Conservation (phyloP, 2,113 vertebrate species). For the Talpa occidentalis region DNA sequence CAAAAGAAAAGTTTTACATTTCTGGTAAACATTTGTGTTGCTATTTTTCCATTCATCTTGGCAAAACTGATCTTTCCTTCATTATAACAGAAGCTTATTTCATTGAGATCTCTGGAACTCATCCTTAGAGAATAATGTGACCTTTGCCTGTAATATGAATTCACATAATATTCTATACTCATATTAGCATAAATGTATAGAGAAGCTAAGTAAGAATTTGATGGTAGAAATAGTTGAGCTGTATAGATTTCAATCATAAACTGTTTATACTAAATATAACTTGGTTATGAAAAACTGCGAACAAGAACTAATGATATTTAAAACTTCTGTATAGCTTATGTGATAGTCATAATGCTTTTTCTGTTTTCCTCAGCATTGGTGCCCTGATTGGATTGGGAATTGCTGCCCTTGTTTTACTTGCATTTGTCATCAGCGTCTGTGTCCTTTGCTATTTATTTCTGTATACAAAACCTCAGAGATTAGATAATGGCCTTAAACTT, state of each 20-base stretch:
- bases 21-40: neutral
- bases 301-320: neutral
- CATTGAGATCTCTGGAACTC: neutral
- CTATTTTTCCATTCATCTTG: neutral
- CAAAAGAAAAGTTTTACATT: slow-evolving; percentile 17
- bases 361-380: slow-evolving; percentile 79
- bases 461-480: slow-evolving; percentile 83
- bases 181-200: neutral
- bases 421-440: slow-evolving; percentile 84
- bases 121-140: neutral
- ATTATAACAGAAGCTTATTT: neutral
- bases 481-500: slow-evolving; percentile 83
- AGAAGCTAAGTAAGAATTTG: slow-evolving; percentile 43
- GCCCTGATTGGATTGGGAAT: slow-evolving; percentile 83
- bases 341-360: slow-evolving; percentile 3
- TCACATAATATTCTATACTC: neutral
- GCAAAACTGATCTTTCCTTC: neutral
- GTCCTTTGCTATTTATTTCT: slow-evolving; percentile 86
- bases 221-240: neutral
- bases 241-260: neutral
- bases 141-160: neutral
- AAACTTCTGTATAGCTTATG: neutral
- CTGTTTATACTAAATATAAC: neutral
- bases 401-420: slow-evolving; percentile 83
- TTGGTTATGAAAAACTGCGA: neutral